Evolutionary conservation across 2,797 vertebrate genomes (phyloP), one percentile per base, ranked within the genome.

Genomic region (Jordanella pulchra): DNA sequence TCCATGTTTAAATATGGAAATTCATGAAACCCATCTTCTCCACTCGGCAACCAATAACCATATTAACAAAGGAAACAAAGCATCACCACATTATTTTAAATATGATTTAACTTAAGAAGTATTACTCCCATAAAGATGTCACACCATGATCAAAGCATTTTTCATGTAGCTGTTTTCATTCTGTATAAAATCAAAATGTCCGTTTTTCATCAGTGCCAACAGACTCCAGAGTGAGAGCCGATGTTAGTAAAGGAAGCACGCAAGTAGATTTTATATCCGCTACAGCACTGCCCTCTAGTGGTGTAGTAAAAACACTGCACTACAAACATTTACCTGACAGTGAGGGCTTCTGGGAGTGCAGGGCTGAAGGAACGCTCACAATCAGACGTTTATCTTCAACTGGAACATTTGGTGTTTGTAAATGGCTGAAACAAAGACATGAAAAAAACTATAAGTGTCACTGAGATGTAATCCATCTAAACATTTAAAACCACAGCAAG

Each of bases 301-400:
- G 90, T 39, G 65, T 0, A 67, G 5, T 9, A 27, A 32, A 25
- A 27, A 53, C 30, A 75, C 47, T 47, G 25, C 13, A 15, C 39
- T 25, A 48, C 2, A 10, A 18, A 5, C 12, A 28, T 65, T 69
- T 93, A 98, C 98, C 97, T 86, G 96, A 88, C 21, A 99, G 95
- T 17, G 96, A 95, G 1, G 98, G 98, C 73, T 99, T 99, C 77
- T 99, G 98, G 69, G 98, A 99, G 86, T 99, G 98, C 58, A 99
- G 95, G 25, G 86, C 85, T 78, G 96, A 98, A 4, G 98, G 98
- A 60, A 98, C 85, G 50, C 97, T 99, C 90, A 99, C 94, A 53
- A 99, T 92, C 86, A 99, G 74, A 63, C 93, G 95, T 32, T 93
- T 93, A 71, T 96, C 94, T 69, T 96, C 95, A 80, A 97, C 73